A percentile compares a stretch with the other conserved stretches of the same genome.
These are phyloP conservation scores for Centropus bengalensis DNA, from an alignment of 2,113 vertebrate genomes.

Conservation along the genomic window DNA sequence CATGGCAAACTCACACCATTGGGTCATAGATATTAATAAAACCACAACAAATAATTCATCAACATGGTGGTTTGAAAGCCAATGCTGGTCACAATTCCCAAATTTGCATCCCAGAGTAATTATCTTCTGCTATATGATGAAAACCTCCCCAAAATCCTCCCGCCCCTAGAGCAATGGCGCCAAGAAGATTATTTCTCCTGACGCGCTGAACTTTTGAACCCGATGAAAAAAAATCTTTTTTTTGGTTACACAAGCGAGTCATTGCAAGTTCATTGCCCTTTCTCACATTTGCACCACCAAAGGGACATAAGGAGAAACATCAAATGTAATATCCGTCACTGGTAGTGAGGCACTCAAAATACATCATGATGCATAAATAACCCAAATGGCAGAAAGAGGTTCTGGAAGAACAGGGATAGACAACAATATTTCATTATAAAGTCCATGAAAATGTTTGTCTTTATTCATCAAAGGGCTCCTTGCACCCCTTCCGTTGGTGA, in stretches of 20 bases:
- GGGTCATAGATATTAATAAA: neutral
- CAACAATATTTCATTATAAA: slow-evolving; percentile 63
- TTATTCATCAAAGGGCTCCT: slow-evolving; percentile 13
- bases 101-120: neutral
- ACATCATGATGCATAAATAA: slow-evolving; percentile 62
- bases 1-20: neutral
- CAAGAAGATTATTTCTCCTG: slow-evolving; percentile 66
- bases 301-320: slow-evolving; percentile 74
- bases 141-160: neutral
- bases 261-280: slow-evolving; percentile 76
- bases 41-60: neutral
- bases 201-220: slow-evolving; percentile 76
- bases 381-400: slow-evolving; percentile 25
- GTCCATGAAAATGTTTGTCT: neutral
- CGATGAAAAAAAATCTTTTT: neutral
- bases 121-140: neutral
- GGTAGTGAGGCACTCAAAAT: slow-evolving; percentile 43
- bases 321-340: slow-evolving; percentile 75
- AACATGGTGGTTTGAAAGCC: neutral
- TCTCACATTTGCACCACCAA: slow-evolving; percentile 73
- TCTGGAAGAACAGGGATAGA: neutral
- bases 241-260: slow-evolving; percentile 67
- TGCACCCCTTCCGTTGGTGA: slow-evolving; percentile 10
- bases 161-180: neutral
- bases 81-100: neutral